phyloP scores from a whole-genome alignment of 2,113 vertebrate species.

The Brachyistius frenatus region DNA sequence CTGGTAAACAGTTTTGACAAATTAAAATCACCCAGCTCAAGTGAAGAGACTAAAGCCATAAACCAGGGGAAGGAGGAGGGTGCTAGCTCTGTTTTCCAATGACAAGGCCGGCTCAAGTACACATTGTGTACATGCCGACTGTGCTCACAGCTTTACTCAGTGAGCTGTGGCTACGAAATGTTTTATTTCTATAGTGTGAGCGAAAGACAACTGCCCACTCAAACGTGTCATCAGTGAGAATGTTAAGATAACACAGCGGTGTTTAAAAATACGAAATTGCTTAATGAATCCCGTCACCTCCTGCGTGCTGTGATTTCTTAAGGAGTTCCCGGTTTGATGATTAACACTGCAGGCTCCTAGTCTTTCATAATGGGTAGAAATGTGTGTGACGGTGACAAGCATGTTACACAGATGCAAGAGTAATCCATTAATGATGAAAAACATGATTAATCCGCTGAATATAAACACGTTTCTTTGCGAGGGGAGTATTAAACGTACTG shows the following conservation, averaged over 20 bases:
- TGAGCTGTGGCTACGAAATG: constrained; percentile 39
- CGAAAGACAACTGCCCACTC: constrained; percentile 39
- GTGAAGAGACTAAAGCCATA: constrained; percentile 71
- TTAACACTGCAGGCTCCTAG: constrained; percentile 38
- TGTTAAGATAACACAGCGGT: constrained; percentile 33
- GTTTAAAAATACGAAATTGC: constrained; percentile 42
- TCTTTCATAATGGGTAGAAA: constrained; percentile 38
- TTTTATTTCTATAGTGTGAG: constrained; percentile 48
- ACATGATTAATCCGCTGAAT: constrained; percentile 54
- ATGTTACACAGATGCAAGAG: constrained; percentile 44
- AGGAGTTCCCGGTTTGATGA: constrained; percentile 29
- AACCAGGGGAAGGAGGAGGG: constrained; percentile 46
- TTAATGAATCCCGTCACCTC: constrained; percentile 34
- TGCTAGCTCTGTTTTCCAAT: constrained; percentile 21
- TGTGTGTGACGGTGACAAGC: constrained; percentile 47
- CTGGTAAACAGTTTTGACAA: constrained; percentile 88
- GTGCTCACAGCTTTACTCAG: constrained; percentile 32
- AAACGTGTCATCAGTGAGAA: constrained; percentile 42
- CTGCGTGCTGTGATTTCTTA: constrained; percentile 9
- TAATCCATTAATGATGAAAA: constrained; percentile 66
- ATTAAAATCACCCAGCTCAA: constrained; percentile 85
- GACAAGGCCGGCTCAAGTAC: constrained; percentile 59
- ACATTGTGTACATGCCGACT: neutral
- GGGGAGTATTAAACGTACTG: constrained; percentile 34
- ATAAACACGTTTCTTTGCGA: constrained; percentile 46